These are phyloP conservation scores for Erynnis tages DNA, from an alignment of 2,888 invertebrate species.

Conservation along the genomic window DNA sequence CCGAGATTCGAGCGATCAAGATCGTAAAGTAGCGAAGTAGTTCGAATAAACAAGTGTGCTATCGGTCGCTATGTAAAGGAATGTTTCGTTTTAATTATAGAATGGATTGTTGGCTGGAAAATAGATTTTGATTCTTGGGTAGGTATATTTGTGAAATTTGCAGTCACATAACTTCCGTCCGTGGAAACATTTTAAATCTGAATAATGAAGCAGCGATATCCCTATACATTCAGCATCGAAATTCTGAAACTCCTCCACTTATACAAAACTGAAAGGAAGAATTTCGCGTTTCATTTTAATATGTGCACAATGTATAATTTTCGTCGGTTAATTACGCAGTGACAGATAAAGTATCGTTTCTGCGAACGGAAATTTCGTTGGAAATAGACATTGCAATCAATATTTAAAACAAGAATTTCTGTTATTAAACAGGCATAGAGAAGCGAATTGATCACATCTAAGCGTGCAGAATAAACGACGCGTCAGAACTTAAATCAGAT, in stretches of 20 bases:
- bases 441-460: conserved; percentile 57
- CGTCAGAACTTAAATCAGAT: conserved; percentile 73
- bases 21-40: conserved; percentile 27
- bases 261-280: too few relatives aligned
- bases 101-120: conserved; percentile 15
- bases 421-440: conserved; percentile 52
- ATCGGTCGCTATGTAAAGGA: conserved; percentile 22
- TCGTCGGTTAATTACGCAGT: too few relatives aligned
- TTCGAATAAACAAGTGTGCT: conserved; percentile 28
- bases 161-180: not conserved
- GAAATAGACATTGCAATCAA: conserved; percentile 14
- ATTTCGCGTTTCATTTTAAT: too few relatives aligned
- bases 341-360: not conserved
- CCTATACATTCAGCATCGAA: too few relatives aligned
- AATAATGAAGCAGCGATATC: not conserved
- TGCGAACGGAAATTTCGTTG: not conserved
- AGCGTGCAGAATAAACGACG: conserved; percentile 59
- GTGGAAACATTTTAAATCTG: not conserved
- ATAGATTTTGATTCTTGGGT: conserved; percentile 1
- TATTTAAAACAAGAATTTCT: conserved; percentile 23
- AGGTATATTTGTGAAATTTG: not conserved
- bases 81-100: conserved; percentile 28
- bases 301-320: too few relatives aligned
- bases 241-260: too few relatives aligned
- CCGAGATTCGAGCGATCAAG: conserved; percentile 26